phyloP scores from a whole-genome alignment of 2,113 vertebrate genomes.

The Eulemur rufifrons region DNA sequence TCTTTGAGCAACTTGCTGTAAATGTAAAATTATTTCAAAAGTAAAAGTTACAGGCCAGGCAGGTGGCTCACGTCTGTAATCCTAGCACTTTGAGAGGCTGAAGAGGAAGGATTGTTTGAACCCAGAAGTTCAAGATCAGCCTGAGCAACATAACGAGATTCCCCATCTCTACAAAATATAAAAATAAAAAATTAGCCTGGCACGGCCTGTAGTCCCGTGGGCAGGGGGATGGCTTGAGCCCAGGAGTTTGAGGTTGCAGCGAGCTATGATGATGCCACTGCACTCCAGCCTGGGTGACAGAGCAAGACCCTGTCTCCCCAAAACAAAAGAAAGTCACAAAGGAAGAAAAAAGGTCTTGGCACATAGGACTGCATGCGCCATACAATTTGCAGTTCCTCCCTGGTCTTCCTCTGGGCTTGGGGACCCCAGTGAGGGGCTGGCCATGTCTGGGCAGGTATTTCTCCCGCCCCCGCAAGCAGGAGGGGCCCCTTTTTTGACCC shows the following conservation, averaged over 20 bases:
- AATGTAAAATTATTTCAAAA: slow-evolving; percentile 16
- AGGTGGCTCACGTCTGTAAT: neutral
- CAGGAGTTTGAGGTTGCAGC: neutral
- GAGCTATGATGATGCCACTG: neutral
- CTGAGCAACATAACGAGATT: neutral
- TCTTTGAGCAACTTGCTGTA: neutral
- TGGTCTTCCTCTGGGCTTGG: neutral
- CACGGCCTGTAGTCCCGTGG: neutral
- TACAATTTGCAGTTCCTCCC: neutral
- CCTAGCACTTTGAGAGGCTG: neutral
- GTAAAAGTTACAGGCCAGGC: neutral
- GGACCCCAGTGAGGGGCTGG: neutral
- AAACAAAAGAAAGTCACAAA: neutral
- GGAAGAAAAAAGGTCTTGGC: neutral
- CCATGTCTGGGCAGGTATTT: neutral
- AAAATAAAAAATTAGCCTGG: neutral
- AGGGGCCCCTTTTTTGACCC: neutral
- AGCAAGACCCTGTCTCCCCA: neutral
- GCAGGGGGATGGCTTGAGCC: neutral
- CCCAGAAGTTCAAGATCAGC: neutral
- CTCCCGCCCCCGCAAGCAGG: neutral
- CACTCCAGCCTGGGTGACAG: neutral
- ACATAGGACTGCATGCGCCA: fast-evolving
- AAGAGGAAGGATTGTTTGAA: neutral
- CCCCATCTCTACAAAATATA: neutral